Evolutionary conservation across 2,113 vertebrate species (phyloP).

Genomic region (Calonectris borealis): DNA sequence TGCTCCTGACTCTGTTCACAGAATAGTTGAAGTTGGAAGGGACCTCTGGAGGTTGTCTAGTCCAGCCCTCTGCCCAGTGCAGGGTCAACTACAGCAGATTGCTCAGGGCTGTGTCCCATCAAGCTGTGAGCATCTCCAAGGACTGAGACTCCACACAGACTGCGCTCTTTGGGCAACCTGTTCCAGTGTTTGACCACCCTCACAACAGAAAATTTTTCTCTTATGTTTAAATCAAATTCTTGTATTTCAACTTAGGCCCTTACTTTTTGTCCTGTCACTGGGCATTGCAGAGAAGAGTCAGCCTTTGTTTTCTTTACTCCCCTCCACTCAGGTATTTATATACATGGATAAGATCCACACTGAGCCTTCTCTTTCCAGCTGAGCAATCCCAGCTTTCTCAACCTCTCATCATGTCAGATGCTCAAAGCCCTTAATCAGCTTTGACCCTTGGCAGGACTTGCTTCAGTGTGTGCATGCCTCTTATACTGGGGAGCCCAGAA

Average conservation of each 20-base stretch:
- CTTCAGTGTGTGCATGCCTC: neutral
- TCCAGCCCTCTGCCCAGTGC: neutral
- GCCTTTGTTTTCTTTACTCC: neutral
- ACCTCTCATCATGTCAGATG: neutral
- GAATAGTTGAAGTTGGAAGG: neutral
- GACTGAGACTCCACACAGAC: neutral
- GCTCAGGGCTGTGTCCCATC: neutral
- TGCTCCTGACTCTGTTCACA: neutral
- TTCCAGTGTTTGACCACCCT: neutral
- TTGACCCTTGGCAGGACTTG: neutral
- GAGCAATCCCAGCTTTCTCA: neutral
- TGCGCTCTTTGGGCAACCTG: neutral
- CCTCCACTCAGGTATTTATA: neutral
- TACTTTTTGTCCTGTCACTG: neutral
- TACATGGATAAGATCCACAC: neutral
- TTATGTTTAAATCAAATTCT: neutral
- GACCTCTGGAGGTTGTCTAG: neutral
- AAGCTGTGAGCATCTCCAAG: neutral
- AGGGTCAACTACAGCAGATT: neutral
- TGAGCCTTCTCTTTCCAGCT: neutral
- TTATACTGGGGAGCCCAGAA: neutral
- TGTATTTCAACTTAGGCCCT: rapidly evolving
- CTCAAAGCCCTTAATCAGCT: neutral
- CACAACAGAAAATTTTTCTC: neutral
- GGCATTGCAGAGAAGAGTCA: neutral